phyloP scores from a whole-genome alignment of 2,113 vertebrate species.

The Epinephelus cyanopodus region DNA sequence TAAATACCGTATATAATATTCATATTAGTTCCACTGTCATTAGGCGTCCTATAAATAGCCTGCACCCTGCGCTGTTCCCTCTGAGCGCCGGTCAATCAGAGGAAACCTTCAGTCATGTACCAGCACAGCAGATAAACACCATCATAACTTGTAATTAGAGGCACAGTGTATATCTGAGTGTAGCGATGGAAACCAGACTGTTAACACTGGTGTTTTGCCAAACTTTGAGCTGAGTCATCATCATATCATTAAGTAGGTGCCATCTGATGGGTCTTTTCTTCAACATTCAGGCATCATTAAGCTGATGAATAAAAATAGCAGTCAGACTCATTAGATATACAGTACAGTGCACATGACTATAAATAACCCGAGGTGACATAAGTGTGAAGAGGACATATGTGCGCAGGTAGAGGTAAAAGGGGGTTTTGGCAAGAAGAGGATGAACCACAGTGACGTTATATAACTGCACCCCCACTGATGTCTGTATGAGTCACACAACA shows the following conservation, averaged over 20 bases:
- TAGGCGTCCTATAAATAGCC: neutral
- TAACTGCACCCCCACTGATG: conserved; percentile 61
- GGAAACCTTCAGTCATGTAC: neutral
- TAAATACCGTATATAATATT: neutral
- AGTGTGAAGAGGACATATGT: conserved; percentile 50
- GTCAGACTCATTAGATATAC: conserved; percentile 8
- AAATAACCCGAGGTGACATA: conserved; percentile 60
- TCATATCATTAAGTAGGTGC: conserved; percentile 18
- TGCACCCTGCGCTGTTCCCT: neutral
- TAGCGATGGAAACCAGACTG: conserved; percentile 14
- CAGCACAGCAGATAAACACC: neutral
- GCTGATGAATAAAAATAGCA: conserved; percentile 18
- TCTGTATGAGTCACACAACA: conserved; percentile 13
- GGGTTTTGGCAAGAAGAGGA: conserved; percentile 47
- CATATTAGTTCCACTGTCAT: neutral
- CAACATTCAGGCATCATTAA: conserved; percentile 15
- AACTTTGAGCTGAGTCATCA: conserved; percentile 45
- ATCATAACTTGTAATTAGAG: neutral
- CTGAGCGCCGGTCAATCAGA: neutral
- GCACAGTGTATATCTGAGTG: neutral
- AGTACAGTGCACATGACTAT: conserved; percentile 7
- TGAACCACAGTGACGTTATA: conserved; percentile 66
- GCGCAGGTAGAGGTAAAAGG: conserved; percentile 25
- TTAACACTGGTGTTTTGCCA: conserved; percentile 31
- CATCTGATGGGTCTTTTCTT: conserved; percentile 32